Evolutionary conservation across 1,140 invertebrate genomes (phyloP).

Genomic region (Penaeus vannamei): DNA sequence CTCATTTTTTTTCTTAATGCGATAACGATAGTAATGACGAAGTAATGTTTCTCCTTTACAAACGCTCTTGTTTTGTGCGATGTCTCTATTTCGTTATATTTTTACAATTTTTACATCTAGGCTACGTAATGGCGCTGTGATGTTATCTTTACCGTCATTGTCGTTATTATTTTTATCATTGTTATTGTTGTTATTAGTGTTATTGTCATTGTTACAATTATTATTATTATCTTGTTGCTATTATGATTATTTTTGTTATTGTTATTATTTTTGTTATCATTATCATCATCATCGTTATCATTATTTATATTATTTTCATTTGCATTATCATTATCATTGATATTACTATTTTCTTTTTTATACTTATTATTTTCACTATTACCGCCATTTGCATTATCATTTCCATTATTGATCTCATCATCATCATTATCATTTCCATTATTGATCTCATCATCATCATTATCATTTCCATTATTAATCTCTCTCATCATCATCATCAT

Average conservation of each 20-base stretch:
- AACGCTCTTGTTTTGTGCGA: no score
- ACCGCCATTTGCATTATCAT: no score
- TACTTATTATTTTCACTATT: no score
- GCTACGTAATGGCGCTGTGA: no score
- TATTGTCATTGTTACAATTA: neutral
- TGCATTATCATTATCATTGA: neutral
- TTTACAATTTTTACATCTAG: no score
- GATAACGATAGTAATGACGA: no score
- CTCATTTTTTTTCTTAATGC: neutral
- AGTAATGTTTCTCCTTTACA: no score
- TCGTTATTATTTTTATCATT: neutral
- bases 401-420: neutral
- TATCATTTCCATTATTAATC: neutral
- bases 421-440: neutral
- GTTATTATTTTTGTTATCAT: neutral
- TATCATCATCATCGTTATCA: neutral
- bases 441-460: neutral
- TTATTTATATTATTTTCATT: neutral
- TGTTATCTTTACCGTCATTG: conserved; percentile 6
- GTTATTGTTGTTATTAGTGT: no score
- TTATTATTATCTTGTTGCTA: neutral
- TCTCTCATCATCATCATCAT: no score
- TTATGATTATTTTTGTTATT: neutral
- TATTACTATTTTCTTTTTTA: no score
- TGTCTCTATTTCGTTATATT: no score